These are phyloP conservation scores for Orchesella cincta DNA, from an alignment of 1,140 invertebrate genomes.

Conservation along the genomic window DNA sequence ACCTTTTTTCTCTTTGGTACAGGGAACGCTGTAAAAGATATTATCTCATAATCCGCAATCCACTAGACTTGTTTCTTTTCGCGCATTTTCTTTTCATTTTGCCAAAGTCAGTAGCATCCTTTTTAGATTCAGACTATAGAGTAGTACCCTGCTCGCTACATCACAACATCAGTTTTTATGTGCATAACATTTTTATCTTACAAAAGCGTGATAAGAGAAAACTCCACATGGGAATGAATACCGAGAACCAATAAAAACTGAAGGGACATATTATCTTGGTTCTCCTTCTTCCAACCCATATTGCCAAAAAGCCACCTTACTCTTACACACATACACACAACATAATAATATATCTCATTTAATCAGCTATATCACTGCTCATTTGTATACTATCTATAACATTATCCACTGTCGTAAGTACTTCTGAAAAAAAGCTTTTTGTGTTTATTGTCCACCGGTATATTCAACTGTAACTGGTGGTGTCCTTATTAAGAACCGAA, in stretches of 20 bases:
- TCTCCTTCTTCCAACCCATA: background rate
- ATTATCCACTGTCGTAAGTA: no score
- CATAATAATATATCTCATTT: background rate
- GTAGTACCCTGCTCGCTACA: background rate
- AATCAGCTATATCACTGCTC: background rate
- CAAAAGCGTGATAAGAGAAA: background rate
- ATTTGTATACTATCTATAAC: no score
- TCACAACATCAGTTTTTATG: background rate
- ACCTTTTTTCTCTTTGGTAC: background rate
- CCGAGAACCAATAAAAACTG: background rate
- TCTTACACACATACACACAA: background rate
- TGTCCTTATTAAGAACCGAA: no score
- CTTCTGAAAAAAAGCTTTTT: no score
- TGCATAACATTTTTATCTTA: background rate
- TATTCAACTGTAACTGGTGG: no score
- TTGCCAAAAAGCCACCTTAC: background rate
- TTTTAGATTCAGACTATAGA: background rate
- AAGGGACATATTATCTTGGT: background rate
- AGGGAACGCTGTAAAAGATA: no score
- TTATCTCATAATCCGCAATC: no score
- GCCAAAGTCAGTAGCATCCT: background rate
- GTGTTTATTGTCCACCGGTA: no score
- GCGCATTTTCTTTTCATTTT: background rate
- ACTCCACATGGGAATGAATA: background rate
- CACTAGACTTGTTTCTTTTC: no score